Conservation (phyloP, 1,140 invertebrate genomes). For the Drosophila arawakana region DNA sequence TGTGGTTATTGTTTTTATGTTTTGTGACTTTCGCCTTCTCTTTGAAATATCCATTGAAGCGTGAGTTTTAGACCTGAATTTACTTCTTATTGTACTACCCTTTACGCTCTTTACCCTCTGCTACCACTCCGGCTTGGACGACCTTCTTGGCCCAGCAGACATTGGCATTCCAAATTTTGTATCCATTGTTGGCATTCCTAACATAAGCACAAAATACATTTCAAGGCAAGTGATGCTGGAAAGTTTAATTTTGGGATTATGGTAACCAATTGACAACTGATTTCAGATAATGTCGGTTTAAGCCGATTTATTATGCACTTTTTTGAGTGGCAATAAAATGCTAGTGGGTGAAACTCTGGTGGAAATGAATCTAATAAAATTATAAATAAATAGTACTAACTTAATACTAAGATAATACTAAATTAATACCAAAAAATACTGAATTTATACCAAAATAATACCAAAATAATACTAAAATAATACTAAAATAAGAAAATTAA, state of each 20-base stretch:
- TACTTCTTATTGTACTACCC: no score
- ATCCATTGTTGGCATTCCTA: conserved; percentile 31
- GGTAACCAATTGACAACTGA: conserved; percentile 4
- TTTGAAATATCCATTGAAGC: conserved; percentile 23
- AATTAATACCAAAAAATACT: no score
- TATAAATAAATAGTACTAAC: no score
- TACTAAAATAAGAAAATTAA: no score
- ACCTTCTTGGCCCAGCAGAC: conserved; percentile 37
- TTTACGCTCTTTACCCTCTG: conserved; percentile 6
- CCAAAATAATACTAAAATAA: no score
- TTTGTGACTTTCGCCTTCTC: conserved; percentile 22
- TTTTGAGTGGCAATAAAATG: neutral
- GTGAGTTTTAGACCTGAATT: neutral
- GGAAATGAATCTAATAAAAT: no score
- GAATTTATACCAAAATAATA: no score
- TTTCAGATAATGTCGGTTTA: neutral
- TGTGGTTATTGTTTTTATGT: conserved; percentile 11
- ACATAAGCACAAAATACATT: conserved; percentile 13
- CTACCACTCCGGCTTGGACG: neutral
- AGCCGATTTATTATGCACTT: neutral
- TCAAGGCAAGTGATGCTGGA: conserved; percentile 23
- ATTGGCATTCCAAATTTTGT: conserved; percentile 41
- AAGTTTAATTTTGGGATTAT: conserved; percentile 36
- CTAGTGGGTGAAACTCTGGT: neutral
- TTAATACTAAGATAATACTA: no score